These are phyloP conservation scores for Pachyseris speciosa DNA, from an alignment of 64 coral and sea anemone species.

Conservation along the genomic window DNA sequence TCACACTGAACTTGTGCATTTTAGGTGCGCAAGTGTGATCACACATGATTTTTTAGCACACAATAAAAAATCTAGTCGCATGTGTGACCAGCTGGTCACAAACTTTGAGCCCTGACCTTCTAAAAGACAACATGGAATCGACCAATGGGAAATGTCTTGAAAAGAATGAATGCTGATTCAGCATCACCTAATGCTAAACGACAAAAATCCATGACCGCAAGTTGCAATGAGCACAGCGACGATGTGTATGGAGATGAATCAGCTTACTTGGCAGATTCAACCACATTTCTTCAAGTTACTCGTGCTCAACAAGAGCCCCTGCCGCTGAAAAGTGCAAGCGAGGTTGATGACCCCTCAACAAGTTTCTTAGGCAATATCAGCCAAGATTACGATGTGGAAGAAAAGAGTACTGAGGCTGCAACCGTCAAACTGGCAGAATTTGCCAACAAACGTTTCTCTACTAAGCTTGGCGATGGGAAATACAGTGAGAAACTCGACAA, in stretches of 20 bases:
- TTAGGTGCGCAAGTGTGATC: no score
- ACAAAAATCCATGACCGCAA: neutral
- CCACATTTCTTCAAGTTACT: neutral
- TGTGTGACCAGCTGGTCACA: no score
- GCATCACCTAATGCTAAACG: neutral
- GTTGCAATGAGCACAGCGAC: neutral
- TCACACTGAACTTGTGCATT: no score
- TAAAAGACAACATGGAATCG: no score
- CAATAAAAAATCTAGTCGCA: no score
- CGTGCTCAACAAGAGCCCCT: neutral
- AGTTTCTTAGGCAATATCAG: constrained; percentile 2
- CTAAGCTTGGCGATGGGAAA: constrained; percentile 40
- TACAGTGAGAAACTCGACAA: constrained; percentile 49
- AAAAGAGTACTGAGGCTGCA: constrained; percentile 4
- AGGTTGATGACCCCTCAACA: neutral
- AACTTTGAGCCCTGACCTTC: no score
- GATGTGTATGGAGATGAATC: neutral
- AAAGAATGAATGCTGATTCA: constrained; percentile 4
- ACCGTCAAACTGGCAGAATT: constrained; percentile 45
- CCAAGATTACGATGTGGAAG: constrained; percentile 36
- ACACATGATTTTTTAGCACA: no score
- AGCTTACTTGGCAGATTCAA: neutral
- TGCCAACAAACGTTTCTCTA: constrained; percentile 40
- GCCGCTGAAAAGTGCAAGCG: neutral
- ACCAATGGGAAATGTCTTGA: neutral